Evolutionary conservation across 2,888 invertebrate genomes (phyloP).

Genomic region (Pegoplata infirma): DNA sequence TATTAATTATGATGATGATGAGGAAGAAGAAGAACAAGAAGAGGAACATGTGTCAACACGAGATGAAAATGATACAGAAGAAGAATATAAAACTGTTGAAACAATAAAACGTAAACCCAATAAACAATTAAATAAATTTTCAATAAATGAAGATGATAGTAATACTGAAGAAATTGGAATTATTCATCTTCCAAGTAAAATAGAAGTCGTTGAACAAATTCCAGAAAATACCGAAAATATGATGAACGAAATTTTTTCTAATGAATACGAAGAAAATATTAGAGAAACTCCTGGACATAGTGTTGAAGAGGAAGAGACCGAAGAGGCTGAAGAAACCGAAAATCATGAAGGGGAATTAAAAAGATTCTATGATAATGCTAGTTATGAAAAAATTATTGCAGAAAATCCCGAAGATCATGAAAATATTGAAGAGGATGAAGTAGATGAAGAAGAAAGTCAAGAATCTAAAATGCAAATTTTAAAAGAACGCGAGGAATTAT

Average conservation of each 20-base stretch:
- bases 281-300: not conserved
- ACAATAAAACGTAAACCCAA: not conserved
- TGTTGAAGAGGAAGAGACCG: not conserved
- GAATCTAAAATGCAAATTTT: not conserved
- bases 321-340: not conserved
- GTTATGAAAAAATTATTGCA: not conserved
- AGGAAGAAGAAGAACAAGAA: not conserved
- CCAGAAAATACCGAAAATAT: not conserved
- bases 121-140: not conserved
- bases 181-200: not conserved
- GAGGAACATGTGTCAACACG: too few species aligned
- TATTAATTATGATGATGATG: not conserved
- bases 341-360: not conserved
- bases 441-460: not conserved
- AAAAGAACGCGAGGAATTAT: not conserved
- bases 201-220: not conserved
- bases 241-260: not conserved
- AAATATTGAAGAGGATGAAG: not conserved
- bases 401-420: not conserved
- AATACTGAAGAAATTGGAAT: too few species aligned
- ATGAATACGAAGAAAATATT: too few species aligned
- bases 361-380: slow-evolving; percentile 7
- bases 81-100: not conserved
- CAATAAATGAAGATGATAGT: not conserved
- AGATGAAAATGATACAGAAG: not conserved